These are phyloP conservation scores for Tribolium castaneum DNA, from an alignment of 1,140 invertebrate genomes.

Conservation along the genomic window DNA sequence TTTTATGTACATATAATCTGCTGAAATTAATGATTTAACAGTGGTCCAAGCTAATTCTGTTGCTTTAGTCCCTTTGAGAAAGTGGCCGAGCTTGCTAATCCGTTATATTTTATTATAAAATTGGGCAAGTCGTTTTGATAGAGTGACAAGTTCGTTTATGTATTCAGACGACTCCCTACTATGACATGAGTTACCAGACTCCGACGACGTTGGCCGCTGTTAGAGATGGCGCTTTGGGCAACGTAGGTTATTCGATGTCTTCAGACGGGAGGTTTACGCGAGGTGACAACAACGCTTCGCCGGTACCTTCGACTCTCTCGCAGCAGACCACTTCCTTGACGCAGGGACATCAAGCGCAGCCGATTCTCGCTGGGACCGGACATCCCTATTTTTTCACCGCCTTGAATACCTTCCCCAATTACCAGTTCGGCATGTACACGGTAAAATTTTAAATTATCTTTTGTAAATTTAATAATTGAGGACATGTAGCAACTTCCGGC, in stretches of 20 bases:
- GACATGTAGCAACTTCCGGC: slow-evolving; percentile 71
- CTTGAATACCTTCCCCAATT: slow-evolving; percentile 68
- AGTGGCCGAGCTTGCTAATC: slow-evolving; percentile 29
- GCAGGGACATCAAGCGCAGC: slow-evolving; percentile 69
- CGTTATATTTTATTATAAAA: slow-evolving; percentile 15
- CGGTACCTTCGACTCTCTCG: slow-evolving; percentile 67
- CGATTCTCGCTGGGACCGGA: slow-evolving; percentile 68
- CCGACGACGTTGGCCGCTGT: slow-evolving; percentile 72
- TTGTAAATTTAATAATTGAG: slow-evolving; percentile 18
- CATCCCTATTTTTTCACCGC: slow-evolving; percentile 57
- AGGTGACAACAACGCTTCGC: slow-evolving; percentile 85
- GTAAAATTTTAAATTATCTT: slow-evolving; percentile 39
- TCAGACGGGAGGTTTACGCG: slow-evolving; percentile 80
- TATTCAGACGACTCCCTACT: slow-evolving; percentile 68
- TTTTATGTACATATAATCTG: slow-evolving; percentile 30
- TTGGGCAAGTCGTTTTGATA: slow-evolving; percentile 47
- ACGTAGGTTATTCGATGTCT: slow-evolving; percentile 78
- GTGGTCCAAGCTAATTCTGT: slow-evolving; percentile 22
- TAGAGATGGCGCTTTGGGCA: slow-evolving; percentile 74
- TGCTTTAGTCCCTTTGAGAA: slow-evolving; percentile 23
- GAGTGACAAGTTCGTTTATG: slow-evolving; percentile 55
- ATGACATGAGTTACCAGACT: slow-evolving; percentile 76
- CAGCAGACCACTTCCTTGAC: slow-evolving; percentile 62
- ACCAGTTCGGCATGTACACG: slow-evolving; percentile 70
- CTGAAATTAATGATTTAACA: slow-evolving; percentile 21